phyloP scores from a whole-genome alignment of 2,113 vertebrate species.

The Onychostoma macrolepis region DNA sequence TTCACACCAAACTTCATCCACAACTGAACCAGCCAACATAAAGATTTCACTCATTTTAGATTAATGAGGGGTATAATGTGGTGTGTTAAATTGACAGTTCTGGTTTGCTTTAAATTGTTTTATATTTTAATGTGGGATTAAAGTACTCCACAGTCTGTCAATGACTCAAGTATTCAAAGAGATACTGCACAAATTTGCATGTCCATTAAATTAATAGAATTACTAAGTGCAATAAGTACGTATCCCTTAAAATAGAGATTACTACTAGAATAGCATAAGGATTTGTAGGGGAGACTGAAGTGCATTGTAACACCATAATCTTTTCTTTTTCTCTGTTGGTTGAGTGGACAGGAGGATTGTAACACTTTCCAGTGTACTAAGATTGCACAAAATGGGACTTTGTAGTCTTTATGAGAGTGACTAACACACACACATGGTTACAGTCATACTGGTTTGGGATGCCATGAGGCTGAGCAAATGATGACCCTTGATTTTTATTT shows the following conservation, averaged over 20 bases:
- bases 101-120: not conserved
- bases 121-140: not conserved
- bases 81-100: not conserved
- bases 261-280: not conserved
- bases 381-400: not conserved
- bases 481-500: no score
- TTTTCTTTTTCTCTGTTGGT: not conserved
- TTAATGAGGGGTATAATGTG: constrained; percentile 8
- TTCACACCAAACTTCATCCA: not conserved
- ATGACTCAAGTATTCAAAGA: constrained; percentile 1
- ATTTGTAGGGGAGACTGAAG: not conserved
- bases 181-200: constrained; percentile 4
- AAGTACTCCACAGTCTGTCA: constrained; percentile 14
- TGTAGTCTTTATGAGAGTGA: not conserved
- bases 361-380: not conserved
- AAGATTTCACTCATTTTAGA: not conserved
- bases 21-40: not conserved
- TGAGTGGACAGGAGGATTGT: not conserved
- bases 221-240: not conserved
- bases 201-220: not conserved
- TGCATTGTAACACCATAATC: not conserved
- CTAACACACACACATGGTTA: not conserved
- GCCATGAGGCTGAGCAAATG: no score
- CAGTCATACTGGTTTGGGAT: no score
- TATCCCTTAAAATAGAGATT: constrained; percentile 3